phyloP scores from a whole-genome alignment of 2,888 invertebrate species.

The Calameuta pallipes region DNA sequence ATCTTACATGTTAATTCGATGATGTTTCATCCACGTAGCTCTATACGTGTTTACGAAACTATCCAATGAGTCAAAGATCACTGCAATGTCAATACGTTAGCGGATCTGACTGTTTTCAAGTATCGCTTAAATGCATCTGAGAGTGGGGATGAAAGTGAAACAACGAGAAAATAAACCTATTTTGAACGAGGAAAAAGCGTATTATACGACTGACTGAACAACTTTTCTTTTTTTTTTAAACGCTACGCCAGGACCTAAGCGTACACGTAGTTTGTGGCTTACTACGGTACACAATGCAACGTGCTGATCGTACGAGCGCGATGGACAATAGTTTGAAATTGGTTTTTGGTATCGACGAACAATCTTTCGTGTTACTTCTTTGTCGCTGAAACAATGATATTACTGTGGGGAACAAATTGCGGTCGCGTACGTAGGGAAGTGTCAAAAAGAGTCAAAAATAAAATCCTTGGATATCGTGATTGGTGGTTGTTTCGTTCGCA shows the following conservation, averaged over 20 bases:
- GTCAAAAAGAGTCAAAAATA: neutral
- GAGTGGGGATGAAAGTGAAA: neutral
- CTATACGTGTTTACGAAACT: neutral
- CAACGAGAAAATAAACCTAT: slow-evolving; percentile 1
- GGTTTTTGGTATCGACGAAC: neutral
- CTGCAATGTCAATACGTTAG: neutral
- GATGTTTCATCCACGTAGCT: neutral
- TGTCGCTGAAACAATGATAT: neutral
- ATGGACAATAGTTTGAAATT: neutral
- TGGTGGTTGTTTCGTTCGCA: neutral
- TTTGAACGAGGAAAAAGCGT: slow-evolving; percentile 6
- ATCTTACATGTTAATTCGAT: neutral
- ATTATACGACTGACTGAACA: slow-evolving; percentile 19
- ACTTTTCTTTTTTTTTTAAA: neutral
- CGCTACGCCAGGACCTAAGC: neutral
- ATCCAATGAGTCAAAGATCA: neutral
- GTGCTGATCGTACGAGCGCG: neutral
- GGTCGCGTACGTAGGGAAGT: neutral
- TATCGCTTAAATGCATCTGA: neutral
- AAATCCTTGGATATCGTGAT: neutral
- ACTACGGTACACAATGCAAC: neutral
- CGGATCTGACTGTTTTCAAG: neutral
- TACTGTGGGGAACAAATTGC: neutral
- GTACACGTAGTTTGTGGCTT: neutral
- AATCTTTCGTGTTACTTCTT: neutral